Evolutionary conservation across 1,140 invertebrate species (phyloP), one percentile per base, ranked within the genome.

Genomic region (Thalassaphorura encarpata): DNA sequence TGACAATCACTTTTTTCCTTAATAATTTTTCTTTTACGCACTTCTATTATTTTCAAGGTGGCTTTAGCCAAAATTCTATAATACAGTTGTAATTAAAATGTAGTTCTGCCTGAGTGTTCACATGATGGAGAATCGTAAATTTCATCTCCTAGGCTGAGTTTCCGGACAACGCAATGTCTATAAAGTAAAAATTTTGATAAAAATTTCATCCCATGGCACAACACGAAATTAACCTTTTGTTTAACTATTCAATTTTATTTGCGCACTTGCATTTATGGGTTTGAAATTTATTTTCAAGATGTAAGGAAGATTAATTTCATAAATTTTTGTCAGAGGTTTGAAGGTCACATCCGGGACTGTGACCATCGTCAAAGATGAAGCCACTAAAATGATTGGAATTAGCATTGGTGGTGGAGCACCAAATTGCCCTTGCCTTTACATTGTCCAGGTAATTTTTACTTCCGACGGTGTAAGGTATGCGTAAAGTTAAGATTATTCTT

Each of bases 351-450:
- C 92, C n/a, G 94, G 92, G 23, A 86, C 82, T 68, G 83, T 97
- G 0, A 80, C 81, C 1, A 83, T 98, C 21, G 81, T 81, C 59
- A 99, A 98, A 74, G 92, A 98, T 74, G 81, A 83, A 33, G 52
- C 49, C 48, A 89, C 87, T 70, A 98, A 98, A 72, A 72, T 98
- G 19, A 97, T 99, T 66, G 95, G 96, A 1, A 97, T 98, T 54
- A 96, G 90, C 70, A 98, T 98, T 58, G 95, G 95, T 2, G 92
- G 92, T 13, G 95, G 96, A 47, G 88, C 92, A 0, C 93, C 94
- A 1, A 77, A 90, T 45, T 99, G 96, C 72, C 94, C 93, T 0
- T 98, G 95, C 71, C 74, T 99, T 1, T 99, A 99, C 71, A 92
- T 99, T 65, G 95, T 99, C 15, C 84, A 85, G 70, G 76, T 78